These are phyloP conservation scores for Brachionus sp. DNA, from an alignment of 1,140 invertebrate species.

Conservation along the genomic window DNA sequence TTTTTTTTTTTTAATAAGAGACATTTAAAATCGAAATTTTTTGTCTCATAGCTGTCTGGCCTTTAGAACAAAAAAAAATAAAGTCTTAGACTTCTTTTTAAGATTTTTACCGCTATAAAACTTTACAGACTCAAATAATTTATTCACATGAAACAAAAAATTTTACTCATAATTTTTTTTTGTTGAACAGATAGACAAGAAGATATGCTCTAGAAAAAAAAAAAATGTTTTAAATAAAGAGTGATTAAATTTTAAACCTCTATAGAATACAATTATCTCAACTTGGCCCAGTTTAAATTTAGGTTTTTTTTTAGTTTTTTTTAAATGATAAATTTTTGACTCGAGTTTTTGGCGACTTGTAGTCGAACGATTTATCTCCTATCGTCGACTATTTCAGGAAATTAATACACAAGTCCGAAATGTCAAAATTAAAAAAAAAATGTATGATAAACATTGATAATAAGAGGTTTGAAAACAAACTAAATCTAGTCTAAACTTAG, in stretches of 20 bases:
- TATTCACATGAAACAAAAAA: not conserved
- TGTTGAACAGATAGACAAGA: not conserved
- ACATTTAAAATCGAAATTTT: too few species aligned
- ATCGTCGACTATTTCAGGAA: not conserved
- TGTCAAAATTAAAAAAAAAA: not conserved
- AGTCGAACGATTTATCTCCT: not conserved
- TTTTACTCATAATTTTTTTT: not conserved
- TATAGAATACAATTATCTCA: not conserved
- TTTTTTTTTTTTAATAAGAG: too few species aligned
- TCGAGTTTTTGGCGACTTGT: not conserved
- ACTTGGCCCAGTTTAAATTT: not conserved
- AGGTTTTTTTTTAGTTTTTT: not conserved
- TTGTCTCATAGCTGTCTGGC: too few species aligned
- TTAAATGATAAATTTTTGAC: not conserved
- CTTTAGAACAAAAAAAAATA: too few species aligned
- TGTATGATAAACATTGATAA: not conserved
- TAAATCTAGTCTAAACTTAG: not conserved
- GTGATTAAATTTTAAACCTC: not conserved
- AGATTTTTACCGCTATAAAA: too few species aligned
- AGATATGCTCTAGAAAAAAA: not conserved
- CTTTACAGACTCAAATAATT: not conserved
- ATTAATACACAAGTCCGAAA: not conserved
- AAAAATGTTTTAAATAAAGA: not conserved
- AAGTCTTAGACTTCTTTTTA: too few species aligned
- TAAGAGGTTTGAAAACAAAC: not conserved